A percentile compares a stretch with the other conserved stretches of the same genome.
These are phyloP conservation scores for Dallia pectoralis DNA, from an alignment of 2,797 vertebrate genomes.

Conservation along the genomic window DNA sequence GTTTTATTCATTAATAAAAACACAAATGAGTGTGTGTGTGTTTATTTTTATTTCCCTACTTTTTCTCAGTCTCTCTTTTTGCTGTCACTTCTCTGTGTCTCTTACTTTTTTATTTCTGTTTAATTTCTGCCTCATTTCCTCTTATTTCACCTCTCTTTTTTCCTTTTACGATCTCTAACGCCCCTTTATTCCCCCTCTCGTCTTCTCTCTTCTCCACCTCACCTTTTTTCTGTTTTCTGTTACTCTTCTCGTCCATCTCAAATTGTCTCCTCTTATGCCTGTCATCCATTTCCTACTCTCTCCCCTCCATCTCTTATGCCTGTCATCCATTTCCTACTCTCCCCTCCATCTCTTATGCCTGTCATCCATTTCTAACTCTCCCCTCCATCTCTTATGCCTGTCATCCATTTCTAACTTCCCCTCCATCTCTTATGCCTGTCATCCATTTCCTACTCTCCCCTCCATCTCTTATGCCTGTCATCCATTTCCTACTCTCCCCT, in stretches of 20 bases:
- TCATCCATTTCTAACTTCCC: background rate
- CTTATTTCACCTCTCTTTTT: background rate
- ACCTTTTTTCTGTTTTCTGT: no score
- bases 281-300: constrained; percentile 12
- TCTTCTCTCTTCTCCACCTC: background rate
- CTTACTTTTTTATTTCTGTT: no score
- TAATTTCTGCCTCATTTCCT: background rate
- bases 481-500: background rate
- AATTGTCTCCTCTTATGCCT: background rate
- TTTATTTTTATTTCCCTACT: background rate
- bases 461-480: background rate
- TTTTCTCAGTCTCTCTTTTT: no score
- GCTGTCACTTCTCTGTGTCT: no score
- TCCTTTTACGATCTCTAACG: no score
- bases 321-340: background rate
- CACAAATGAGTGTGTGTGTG: no score
- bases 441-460: background rate
- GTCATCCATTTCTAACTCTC: background rate
- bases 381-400: background rate
- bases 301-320: background rate
- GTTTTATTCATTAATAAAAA: no score
- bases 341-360: background rate
- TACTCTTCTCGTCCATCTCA: no score
- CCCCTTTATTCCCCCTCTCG: background rate
- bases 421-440: background rate